Evolutionary conservation across 2,888 invertebrate species (phyloP), one percentile per base, ranked within the genome.

Genomic region (Apeira syringaria): DNA sequence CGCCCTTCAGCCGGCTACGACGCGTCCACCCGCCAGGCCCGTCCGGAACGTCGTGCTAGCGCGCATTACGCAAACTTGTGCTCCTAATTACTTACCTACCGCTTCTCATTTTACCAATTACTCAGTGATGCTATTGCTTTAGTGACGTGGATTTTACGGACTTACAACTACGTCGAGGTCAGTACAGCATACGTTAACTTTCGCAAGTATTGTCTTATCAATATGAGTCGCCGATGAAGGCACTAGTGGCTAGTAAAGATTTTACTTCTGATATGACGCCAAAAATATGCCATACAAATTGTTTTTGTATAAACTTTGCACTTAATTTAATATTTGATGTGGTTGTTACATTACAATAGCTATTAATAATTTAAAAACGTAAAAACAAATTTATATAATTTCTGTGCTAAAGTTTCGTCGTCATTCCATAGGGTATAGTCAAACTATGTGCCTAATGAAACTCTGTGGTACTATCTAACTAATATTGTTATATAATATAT

Each of bases 231-330:
- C 66, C 61, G 68, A 45, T 72, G 63, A 68, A 69, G 60, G 63
- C n/a, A n/a, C n/a, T n/a, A n/a, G n/a, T 54, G 50, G 64, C 55
- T n/a, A 62, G 68, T 76, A 74, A 75, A 76, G 64, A 69, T 69
- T 66, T 61, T 49, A 41, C 41, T 50, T 50, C 44, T 51, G 52
- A 24, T 9, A 17, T 15, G 8, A 9, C 25, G 10, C 25, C 10
- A n/a, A n/a, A n/a, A n/a, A n/a, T n/a, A n/a, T n/a, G n/a, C n/a
- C n/a, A n/a, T n/a, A n/a, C n/a, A n/a, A n/a, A n/a, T n/a, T n/a
- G n/a, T n/a, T n/a, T n/a, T n/a, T n/a, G n/a, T n/a, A n/a, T n/a
- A n/a, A n/a, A n/a, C n/a, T n/a, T n/a, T n/a, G n/a, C n/a, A n/a
- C n/a, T n/a, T n/a, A n/a, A n/a, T n/a, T n/a, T n/a, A n/a, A n/a